These are phyloP conservation scores for Pseudochromis fuscus DNA, from an alignment of 2,797 vertebrate genomes.

Conservation along the genomic window DNA sequence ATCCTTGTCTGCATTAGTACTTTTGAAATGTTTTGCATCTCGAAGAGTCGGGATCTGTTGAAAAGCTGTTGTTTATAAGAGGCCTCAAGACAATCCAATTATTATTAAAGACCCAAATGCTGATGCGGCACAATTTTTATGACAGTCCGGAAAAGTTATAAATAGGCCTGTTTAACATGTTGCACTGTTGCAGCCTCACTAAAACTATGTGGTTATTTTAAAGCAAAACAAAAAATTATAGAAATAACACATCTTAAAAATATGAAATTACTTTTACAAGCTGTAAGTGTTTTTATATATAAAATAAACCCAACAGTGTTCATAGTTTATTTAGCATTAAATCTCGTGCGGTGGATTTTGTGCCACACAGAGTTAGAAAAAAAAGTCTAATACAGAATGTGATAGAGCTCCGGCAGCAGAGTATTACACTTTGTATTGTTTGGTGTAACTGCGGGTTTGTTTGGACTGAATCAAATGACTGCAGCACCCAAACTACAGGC, in stretches of 20 bases:
- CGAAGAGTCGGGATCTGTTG: too few relatives aligned
- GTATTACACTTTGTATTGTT: neutral
- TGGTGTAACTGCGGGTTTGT: neutral
- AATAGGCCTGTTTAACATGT: neutral
- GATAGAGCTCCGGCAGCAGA: neutral
- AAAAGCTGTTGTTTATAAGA: too few relatives aligned
- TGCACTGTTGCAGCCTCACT: neutral
- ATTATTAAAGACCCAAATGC: neutral
- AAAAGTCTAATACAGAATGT: neutral
- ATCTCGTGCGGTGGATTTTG: neutral
- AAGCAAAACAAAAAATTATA: neutral
- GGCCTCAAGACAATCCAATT: neutral
- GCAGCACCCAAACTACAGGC: constrained; percentile 4
- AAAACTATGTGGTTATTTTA: neutral
- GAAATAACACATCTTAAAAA: neutral
- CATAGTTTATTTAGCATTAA: neutral
- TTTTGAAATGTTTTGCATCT: constrained; percentile 10
- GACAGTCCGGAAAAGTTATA: neutral
- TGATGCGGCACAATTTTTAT: neutral
- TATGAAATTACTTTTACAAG: neutral
- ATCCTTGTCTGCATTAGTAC: neutral
- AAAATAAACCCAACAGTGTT: neutral
- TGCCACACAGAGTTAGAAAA: neutral
- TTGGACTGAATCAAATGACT: neutral
- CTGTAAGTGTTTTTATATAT: neutral